These are phyloP conservation scores for Pseudolycoriella hygida DNA, from an alignment of 2,888 invertebrate species.

Conservation along the genomic window DNA sequence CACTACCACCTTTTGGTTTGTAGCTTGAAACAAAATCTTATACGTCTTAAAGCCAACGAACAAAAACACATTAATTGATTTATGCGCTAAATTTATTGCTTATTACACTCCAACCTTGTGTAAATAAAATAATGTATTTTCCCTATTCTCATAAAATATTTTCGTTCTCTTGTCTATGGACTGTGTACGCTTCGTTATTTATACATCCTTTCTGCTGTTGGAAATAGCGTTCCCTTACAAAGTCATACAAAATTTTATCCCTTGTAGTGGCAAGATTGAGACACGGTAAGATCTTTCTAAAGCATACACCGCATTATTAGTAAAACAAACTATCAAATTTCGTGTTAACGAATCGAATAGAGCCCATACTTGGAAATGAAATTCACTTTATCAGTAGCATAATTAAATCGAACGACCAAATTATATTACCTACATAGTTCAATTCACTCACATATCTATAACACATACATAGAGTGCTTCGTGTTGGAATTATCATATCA, in stretches of 20 bases:
- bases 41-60: conserved; percentile 2
- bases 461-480: too few relatives aligned
- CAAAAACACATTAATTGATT: conserved; percentile 7
- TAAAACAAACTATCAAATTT: conserved; percentile 1
- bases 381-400: too few relatives aligned
- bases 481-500: too few relatives aligned
- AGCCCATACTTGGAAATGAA: neutral
- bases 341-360: neutral
- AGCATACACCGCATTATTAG: neutral
- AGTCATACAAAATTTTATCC: too few relatives aligned
- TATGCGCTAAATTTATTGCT: conserved; percentile 8
- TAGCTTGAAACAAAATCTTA: neutral
- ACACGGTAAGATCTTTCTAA: too few relatives aligned
- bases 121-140: conserved; percentile 6
- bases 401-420: too few relatives aligned
- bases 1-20: neutral
- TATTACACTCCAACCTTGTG: conserved; percentile 7
- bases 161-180: neutral
- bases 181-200: neutral
- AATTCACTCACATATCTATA: too few relatives aligned
- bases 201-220: too few relatives aligned
- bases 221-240: too few relatives aligned
- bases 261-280: too few relatives aligned
- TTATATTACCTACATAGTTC: too few relatives aligned
- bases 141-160: conserved; percentile 5